Conservation (phyloP, 2,888 invertebrate genomes). For the Synergus itoensis region DNA sequence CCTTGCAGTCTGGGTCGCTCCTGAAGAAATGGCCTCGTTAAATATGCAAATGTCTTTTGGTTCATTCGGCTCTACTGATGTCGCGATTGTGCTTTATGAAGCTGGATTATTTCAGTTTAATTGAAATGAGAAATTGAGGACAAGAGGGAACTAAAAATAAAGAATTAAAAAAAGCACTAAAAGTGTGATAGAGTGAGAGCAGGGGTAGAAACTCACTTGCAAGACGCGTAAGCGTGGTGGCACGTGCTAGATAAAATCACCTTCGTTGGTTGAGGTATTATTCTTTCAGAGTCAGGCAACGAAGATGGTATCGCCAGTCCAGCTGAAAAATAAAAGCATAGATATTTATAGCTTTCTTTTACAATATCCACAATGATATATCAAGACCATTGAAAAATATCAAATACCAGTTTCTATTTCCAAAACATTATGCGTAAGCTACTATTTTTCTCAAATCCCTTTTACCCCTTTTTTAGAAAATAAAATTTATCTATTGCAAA, state of each 20-base stretch:
- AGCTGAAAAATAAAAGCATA: conserved; percentile 50
- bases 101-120: conserved; percentile 40
- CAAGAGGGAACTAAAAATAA: conserved; percentile 20
- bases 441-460: too few relatives aligned
- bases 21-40: conserved; percentile 78
- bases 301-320: conserved; percentile 60
- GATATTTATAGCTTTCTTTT: conserved; percentile 22
- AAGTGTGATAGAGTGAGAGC: conserved; percentile 5
- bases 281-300: conserved; percentile 57
- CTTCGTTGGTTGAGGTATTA: conserved; percentile 79
- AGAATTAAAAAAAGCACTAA: conserved; percentile 28
- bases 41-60: conserved; percentile 48
- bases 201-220: conserved; percentile 71
- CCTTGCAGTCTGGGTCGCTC: conserved; percentile 89
- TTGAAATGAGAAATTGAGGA: conserved; percentile 30
- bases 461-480: too few relatives aligned
- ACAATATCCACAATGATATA: conserved; percentile 24
- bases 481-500: too few relatives aligned
- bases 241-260: conserved; percentile 90
- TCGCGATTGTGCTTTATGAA: conserved; percentile 40
- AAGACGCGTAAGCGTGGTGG: conserved; percentile 83
- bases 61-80: conserved; percentile 43
- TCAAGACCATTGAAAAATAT: conserved; percentile 8
- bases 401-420: conserved; percentile 17
- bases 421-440: background rate